These are phyloP conservation scores for Enteromius mattozi DNA, from an alignment of 2,797 vertebrate genomes.

Conservation along the genomic window DNA sequence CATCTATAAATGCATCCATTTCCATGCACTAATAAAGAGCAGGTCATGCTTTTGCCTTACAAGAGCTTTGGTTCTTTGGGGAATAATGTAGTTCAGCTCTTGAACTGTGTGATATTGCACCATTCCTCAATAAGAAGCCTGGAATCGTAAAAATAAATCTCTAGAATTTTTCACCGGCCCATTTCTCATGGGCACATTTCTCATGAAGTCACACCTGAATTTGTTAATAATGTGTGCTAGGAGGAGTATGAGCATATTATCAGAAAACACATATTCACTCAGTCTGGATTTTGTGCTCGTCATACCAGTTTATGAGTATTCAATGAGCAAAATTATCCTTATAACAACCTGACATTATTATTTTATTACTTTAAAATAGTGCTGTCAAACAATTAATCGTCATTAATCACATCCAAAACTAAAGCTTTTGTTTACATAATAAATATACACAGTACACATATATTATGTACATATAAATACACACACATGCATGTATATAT, in stretches of 20 bases:
- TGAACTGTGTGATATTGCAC: constrained; percentile 10
- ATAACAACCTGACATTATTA: neutral
- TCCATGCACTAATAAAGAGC: neutral
- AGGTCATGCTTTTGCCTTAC: neutral
- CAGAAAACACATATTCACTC: neutral
- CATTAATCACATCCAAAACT: too few relatives aligned
- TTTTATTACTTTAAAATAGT: too few relatives aligned
- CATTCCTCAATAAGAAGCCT: neutral
- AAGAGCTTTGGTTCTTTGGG: neutral
- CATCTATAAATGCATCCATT: neutral
- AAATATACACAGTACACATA: too few relatives aligned
- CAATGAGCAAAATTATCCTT: neutral
- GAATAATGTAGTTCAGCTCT: neutral
- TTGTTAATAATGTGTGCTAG: neutral
- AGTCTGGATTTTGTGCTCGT: neutral
- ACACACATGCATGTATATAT: too few relatives aligned
- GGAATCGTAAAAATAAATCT: neutral
- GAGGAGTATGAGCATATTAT: neutral
- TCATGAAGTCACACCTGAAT: neutral
- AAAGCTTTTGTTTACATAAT: too few relatives aligned
- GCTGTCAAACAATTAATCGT: too few relatives aligned
- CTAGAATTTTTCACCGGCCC: neutral
- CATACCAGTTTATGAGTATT: neutral
- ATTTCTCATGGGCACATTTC: neutral
- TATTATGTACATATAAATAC: too few relatives aligned